Evolutionary conservation across 2,797 vertebrate genomes (phyloP).

Genomic region (Sebastes alutus): DNA sequence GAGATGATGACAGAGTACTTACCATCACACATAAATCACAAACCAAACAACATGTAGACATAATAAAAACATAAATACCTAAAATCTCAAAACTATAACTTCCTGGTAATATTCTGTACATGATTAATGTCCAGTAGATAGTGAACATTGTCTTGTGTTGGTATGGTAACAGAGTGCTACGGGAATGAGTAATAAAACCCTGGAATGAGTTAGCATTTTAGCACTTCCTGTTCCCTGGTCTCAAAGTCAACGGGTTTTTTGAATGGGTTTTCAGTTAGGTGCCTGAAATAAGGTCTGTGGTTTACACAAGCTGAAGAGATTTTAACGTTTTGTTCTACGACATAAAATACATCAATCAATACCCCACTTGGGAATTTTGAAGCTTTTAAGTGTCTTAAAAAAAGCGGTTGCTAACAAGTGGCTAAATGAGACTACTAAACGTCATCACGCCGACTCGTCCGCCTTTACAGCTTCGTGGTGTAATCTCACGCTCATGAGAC

Average conservation of each 20-base stretch:
- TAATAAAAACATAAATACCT: neutral
- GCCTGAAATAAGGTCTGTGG: too few species aligned
- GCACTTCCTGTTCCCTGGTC: neutral
- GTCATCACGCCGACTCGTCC: too few species aligned
- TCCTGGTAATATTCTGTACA: neutral
- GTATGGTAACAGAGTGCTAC: neutral
- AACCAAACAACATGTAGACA: neutral
- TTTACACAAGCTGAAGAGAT: too few species aligned
- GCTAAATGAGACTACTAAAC: too few species aligned
- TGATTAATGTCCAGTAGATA: neutral
- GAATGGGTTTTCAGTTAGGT: rapidly evolving
- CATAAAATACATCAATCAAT: too few species aligned
- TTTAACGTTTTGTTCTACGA: too few species aligned
- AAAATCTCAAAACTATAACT: neutral
- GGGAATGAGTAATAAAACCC: neutral
- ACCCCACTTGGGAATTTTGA: too few species aligned
- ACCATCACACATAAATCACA: neutral
- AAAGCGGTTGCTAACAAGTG: too few species aligned
- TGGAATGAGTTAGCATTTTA: neutral
- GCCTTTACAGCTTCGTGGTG: too few species aligned
- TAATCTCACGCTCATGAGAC: too few species aligned
- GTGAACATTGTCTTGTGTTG: neutral
- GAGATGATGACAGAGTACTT: too few species aligned
- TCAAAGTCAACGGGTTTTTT: neutral
- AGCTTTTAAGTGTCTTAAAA: too few species aligned